phyloP scores from a whole-genome alignment of 2,888 invertebrate genomes.

The Nycteola revayana region DNA sequence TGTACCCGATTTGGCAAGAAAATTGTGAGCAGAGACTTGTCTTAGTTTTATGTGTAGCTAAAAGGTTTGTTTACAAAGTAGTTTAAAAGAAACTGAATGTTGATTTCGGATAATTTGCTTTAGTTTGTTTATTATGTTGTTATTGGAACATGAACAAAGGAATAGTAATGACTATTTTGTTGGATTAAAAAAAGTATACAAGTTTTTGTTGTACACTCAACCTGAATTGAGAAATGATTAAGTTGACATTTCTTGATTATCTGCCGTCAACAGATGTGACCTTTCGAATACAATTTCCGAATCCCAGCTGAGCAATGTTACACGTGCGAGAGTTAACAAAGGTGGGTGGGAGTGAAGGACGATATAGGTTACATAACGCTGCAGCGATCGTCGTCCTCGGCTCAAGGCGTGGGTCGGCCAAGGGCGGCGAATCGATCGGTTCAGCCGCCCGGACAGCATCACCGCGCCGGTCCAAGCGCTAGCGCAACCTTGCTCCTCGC shows the following conservation, averaged over 20 bases:
- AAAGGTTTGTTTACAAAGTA: constrained; percentile 18
- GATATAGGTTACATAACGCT: constrained; percentile 58
- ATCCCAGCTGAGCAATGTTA: constrained; percentile 1
- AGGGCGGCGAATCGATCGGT: constrained; percentile 69
- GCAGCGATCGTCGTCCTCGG: constrained; percentile 59
- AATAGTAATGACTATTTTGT: too few relatives aligned
- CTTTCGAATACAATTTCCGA: constrained; percentile 4
- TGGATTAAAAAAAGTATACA: too few relatives aligned
- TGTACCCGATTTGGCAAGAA: constrained; percentile 24
- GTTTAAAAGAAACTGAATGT: too few relatives aligned
- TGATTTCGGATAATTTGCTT: not conserved
- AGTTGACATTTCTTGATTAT: too few relatives aligned
- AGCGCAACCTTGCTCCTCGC: constrained; percentile 35
- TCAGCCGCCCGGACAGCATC: constrained; percentile 30
- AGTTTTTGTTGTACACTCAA: too few relatives aligned
- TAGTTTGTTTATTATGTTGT: too few relatives aligned
- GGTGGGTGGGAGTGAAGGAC: constrained; percentile 34
- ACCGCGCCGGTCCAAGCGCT: constrained; percentile 35
- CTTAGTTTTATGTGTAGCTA: constrained; percentile 11
- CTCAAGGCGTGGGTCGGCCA: constrained; percentile 62
- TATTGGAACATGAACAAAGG: too few relatives aligned
- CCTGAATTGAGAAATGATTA: too few relatives aligned
- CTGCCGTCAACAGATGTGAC: not conserved
- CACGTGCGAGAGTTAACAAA: constrained; percentile 7
- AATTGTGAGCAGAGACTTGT: constrained; percentile 17